These are phyloP conservation scores for Salpingus planirostris DNA, from an alignment of 2,888 invertebrate species.

Conservation along the genomic window DNA sequence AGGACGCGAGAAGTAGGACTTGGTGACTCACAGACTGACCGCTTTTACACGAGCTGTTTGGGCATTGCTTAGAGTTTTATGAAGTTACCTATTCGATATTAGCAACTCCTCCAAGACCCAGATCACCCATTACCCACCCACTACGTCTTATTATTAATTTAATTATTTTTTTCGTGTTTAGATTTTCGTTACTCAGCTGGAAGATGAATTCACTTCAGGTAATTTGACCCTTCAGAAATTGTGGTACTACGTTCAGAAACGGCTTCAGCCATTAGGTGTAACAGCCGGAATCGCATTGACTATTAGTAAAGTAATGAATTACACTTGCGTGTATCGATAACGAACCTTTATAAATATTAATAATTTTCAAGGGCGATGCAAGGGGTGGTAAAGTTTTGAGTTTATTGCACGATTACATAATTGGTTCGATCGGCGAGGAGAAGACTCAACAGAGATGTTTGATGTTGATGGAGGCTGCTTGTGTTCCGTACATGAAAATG, in stretches of 20 bases:
- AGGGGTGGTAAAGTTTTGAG: slow-evolving; percentile 77
- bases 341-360: too few relatives aligned
- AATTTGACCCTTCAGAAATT: slow-evolving; percentile 77
- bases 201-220: slow-evolving; percentile 63
- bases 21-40: too few relatives aligned
- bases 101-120: too few relatives aligned
- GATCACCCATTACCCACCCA: too few relatives aligned
- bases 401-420: slow-evolving; percentile 75
- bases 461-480: slow-evolving; percentile 74
- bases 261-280: slow-evolving; percentile 75
- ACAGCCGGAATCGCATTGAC: slow-evolving; percentile 69
- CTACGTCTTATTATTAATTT: too few relatives aligned
- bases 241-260: slow-evolving; percentile 84
- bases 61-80: too few relatives aligned
- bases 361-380: slow-evolving; percentile 56
- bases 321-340: too few relatives aligned
- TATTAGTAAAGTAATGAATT: slow-evolving; percentile 74
- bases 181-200: slow-evolving; percentile 76
- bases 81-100: too few relatives aligned
- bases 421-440: slow-evolving; percentile 63
- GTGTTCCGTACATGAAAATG: slow-evolving; percentile 84
- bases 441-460: slow-evolving; percentile 70
- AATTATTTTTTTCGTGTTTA: too few relatives aligned
- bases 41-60: too few relatives aligned
- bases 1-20: too few relatives aligned